Evolutionary conservation across 2,888 invertebrate species (phyloP).

Genomic region (Choristoneura rosaceana): DNA sequence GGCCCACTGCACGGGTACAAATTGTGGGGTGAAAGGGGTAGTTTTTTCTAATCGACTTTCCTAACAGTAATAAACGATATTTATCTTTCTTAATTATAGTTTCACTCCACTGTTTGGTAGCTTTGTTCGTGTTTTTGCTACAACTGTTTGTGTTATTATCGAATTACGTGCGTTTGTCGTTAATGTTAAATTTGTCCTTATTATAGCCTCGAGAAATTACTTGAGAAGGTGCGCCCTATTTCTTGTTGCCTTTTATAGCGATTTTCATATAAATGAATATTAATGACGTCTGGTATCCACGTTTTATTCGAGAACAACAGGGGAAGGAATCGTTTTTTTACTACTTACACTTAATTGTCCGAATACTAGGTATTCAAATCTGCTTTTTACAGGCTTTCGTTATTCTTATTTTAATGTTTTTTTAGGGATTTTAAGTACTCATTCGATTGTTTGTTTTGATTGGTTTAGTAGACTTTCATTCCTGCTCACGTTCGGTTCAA

Average conservation of each 20-base stretch:
- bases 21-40: slow-evolving; percentile 86
- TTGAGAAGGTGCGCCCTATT: slow-evolving; percentile 45
- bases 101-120: slow-evolving; percentile 80
- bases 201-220: slow-evolving; percentile 52
- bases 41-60: slow-evolving; percentile 85
- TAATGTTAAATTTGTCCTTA: slow-evolving; percentile 60
- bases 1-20: slow-evolving; percentile 85
- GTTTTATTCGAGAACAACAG: slow-evolving; percentile 39
- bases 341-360: slow-evolving; percentile 36
- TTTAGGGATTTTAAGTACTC: too few species aligned
- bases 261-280: slow-evolving; percentile 41
- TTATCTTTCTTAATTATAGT: slow-evolving; percentile 86
- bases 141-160: slow-evolving; percentile 80
- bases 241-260: slow-evolving; percentile 38
- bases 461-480: not conserved
- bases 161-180: slow-evolving; percentile 80
- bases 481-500: too few species aligned
- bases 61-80: slow-evolving; percentile 86
- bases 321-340: slow-evolving; percentile 40
- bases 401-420: not conserved
- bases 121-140: slow-evolving; percentile 78
- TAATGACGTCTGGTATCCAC: slow-evolving; percentile 37
- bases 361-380: slow-evolving; percentile 30
- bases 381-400: slow-evolving; percentile 11
- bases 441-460: not conserved